A percentile compares a stretch with the other conserved stretches of the same genome.
Evolutionary conservation across 2,888 invertebrate species (phyloP).

Genomic region (Parascotia fuliginaria): DNA sequence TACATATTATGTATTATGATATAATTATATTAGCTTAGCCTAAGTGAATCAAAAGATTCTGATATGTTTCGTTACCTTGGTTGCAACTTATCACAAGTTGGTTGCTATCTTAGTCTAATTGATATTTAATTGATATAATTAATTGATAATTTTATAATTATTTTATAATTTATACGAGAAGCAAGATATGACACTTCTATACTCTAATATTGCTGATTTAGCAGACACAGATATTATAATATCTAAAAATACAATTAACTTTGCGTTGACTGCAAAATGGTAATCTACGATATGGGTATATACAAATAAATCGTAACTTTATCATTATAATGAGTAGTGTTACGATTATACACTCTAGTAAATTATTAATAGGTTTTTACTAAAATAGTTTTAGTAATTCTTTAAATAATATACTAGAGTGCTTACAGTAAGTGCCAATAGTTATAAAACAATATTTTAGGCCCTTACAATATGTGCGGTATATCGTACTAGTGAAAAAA

Average conservation of each 20-base stretch:
- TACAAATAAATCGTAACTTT: slow-evolving; percentile 22
- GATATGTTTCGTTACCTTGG: slow-evolving; percentile 91
- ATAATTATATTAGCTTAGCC: slow-evolving; percentile 56
- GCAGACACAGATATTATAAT: slow-evolving; percentile 49
- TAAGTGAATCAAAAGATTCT: slow-evolving; percentile 89
- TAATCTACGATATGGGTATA: slow-evolving; percentile 20
- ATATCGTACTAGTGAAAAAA: slow-evolving; percentile 31
- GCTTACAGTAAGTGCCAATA: slow-evolving; percentile 57
- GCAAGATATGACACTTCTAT: slow-evolving; percentile 57
- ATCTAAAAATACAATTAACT: slow-evolving; percentile 44
- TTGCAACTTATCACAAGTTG: slow-evolving; percentile 88
- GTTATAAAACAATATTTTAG: slow-evolving; percentile 62
- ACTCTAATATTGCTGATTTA: slow-evolving; percentile 73
- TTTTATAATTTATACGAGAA: slow-evolving; percentile 59
- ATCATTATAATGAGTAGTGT: slow-evolving; percentile 10
- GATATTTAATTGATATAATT: slow-evolving; percentile 71
- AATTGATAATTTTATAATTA: slow-evolving; percentile 70
- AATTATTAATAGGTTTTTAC: slow-evolving; percentile 4
- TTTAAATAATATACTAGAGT: slow-evolving; percentile 16
- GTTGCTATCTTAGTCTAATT: slow-evolving; percentile 51
- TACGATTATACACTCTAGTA: slow-evolving; percentile 14
- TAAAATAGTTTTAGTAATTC: neutral
- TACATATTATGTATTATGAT: slow-evolving; percentile 16
- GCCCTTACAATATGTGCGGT: slow-evolving; percentile 56
- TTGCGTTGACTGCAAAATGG: slow-evolving; percentile 19